These are phyloP conservation scores for Aplysia californica DNA, from an alignment of 1,140 invertebrate species.

Conservation along the genomic window DNA sequence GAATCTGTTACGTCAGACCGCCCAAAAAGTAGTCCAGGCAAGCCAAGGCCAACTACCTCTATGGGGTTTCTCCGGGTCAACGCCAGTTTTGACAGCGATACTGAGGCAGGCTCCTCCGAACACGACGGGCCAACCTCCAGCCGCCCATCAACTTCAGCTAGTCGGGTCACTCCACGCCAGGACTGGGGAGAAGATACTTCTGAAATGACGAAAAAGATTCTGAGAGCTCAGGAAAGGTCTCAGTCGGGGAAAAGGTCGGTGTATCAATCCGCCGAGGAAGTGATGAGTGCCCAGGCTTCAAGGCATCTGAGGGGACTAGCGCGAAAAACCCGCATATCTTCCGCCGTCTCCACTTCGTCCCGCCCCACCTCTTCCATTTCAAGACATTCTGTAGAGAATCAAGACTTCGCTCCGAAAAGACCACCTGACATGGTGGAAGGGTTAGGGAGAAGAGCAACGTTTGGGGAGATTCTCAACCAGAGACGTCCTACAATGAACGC, in stretches of 20 bases:
- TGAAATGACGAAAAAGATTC: conserved; percentile 28
- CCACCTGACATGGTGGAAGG: too few relatives aligned
- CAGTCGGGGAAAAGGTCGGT: not conserved
- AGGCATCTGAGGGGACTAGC: not conserved
- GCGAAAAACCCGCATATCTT: not conserved
- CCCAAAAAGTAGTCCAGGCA: not conserved
- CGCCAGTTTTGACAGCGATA: not conserved
- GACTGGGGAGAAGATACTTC: conserved; percentile 29
- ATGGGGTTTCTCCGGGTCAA: not conserved
- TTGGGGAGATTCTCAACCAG: too few relatives aligned
- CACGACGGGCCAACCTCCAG: not conserved
- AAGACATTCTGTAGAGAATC: too few relatives aligned
- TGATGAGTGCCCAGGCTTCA: not conserved
- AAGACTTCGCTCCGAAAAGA: too few relatives aligned
- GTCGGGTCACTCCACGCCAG: conserved; percentile 16
- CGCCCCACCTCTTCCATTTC: too few relatives aligned
- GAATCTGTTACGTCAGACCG: not conserved
- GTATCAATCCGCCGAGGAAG: conserved; percentile 1
- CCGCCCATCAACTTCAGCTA: conserved; percentile 21
- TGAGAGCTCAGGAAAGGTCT: not conserved
- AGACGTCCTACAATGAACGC: too few relatives aligned
- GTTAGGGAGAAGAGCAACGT: too few relatives aligned
- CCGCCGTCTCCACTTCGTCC: too few relatives aligned
- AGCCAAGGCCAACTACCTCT: not conserved
- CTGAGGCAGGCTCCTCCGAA: not conserved